Conservation (phyloP, 2,888 invertebrate species). For the Hydropsyche betteni region DNA sequence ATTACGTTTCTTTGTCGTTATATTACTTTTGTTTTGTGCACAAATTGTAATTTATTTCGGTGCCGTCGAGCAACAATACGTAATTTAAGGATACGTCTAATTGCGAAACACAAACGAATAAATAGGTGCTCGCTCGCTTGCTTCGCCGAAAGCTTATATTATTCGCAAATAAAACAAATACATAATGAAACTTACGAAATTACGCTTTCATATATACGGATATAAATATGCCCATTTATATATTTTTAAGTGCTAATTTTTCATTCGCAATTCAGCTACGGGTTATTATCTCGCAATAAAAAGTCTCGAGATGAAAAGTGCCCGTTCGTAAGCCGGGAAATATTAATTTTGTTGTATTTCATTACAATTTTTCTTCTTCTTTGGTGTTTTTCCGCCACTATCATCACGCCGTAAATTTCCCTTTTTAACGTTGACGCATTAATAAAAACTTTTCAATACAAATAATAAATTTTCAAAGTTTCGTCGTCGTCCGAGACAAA, state of each 20-base stretch:
- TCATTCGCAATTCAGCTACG: too few species aligned
- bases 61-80: slow-evolving; percentile 6
- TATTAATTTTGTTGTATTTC: too few species aligned
- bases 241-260: too few species aligned
- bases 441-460: slow-evolving; percentile 33
- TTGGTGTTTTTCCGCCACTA: not conserved
- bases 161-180: too few species aligned
- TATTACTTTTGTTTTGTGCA: slow-evolving; percentile 21
- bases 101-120: slow-evolving; percentile 16
- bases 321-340: too few species aligned
- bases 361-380: too few species aligned
- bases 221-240: too few species aligned
- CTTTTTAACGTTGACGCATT: slow-evolving; percentile 14
- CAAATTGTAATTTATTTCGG: slow-evolving; percentile 18
- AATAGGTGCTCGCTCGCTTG: not conserved
- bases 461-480: slow-evolving; percentile 28
- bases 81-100: slow-evolving; percentile 11
- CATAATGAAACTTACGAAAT: too few species aligned
- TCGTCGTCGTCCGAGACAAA: slow-evolving; percentile 18
- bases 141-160: too few species aligned
- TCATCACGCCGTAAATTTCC: slow-evolving; percentile 1
- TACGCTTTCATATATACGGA: too few species aligned
- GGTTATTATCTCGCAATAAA: too few species aligned
- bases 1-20: slow-evolving; percentile 18
- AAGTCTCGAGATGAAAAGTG: too few species aligned